phyloP scores from a whole-genome alignment of 2,113 vertebrate genomes.

The Lethenteron camtschaticum region DNA sequence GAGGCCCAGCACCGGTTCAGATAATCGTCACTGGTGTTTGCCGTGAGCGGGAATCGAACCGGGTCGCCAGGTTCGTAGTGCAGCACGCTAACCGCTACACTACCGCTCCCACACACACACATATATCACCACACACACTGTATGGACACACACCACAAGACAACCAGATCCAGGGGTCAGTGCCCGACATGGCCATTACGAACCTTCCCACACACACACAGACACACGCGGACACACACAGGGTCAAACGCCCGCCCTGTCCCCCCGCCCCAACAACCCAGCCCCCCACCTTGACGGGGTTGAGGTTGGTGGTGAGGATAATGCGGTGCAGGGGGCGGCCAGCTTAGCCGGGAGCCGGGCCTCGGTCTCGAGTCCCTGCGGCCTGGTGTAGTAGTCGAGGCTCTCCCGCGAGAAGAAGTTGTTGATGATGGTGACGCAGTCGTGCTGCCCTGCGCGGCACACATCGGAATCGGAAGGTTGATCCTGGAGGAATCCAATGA shows the following conservation, averaged over 20 bases:
- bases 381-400: slow-evolving; percentile 75
- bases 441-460: slow-evolving; percentile 50
- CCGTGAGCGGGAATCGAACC: too few relatives aligned
- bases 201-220: background rate
- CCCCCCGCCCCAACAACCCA: background rate
- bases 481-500: too few relatives aligned
- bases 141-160: too few relatives aligned
- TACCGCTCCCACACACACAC: too few relatives aligned
- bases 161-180: too few relatives aligned
- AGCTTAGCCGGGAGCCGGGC: slow-evolving; percentile 64
- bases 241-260: background rate
- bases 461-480: too few relatives aligned
- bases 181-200: background rate
- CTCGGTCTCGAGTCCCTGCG: slow-evolving; percentile 76
- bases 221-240: background rate
- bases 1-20: too few relatives aligned
- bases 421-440: slow-evolving; percentile 90
- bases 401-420: slow-evolving; percentile 84
- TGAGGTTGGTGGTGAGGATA: slow-evolving; percentile 84
- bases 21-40: too few relatives aligned
- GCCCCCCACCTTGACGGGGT: slow-evolving; percentile 64
- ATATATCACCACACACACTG: too few relatives aligned
- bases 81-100: too few relatives aligned
- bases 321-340: slow-evolving; percentile 77
- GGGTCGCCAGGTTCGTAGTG: too few relatives aligned